Conservation (phyloP, 2,113 vertebrate genomes). For the Gadus chalcogrammus region DNA sequence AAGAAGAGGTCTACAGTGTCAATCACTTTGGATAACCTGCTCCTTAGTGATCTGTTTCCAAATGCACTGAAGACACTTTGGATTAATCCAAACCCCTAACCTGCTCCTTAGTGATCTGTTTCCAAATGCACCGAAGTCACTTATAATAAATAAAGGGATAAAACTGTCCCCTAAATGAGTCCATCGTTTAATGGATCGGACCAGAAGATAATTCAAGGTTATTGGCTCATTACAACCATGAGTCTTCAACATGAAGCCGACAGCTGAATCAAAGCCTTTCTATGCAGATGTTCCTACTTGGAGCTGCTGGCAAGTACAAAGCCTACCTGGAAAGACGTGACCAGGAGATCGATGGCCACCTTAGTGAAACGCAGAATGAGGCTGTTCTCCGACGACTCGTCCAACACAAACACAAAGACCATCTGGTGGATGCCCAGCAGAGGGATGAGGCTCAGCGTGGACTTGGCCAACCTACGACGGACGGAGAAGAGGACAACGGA, state of each 20-base stretch:
- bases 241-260: conserved; percentile 24
- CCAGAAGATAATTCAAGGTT: too few relatives aligned
- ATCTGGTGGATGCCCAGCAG: conserved; percentile 93
- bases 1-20: too few relatives aligned
- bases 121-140: too few relatives aligned
- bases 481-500: not conserved
- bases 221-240: too few relatives aligned
- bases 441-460: conserved; percentile 91
- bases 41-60: too few relatives aligned
- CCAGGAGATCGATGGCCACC: conserved; percentile 90
- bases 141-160: too few relatives aligned
- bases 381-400: conserved; percentile 82
- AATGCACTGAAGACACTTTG: too few relatives aligned
- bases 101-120: too few relatives aligned
- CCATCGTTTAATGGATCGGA: too few relatives aligned
- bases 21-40: too few relatives aligned
- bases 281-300: not conserved
- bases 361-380: conserved; percentile 83
- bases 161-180: too few relatives aligned
- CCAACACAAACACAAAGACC: conserved; percentile 86
- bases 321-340: conserved; percentile 92
- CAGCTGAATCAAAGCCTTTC: not conserved
- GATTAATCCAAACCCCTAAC: too few relatives aligned
- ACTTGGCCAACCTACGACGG: conserved; percentile 85
- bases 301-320: not conserved